Conservation (phyloP, 2,888 invertebrate genomes). For the Pherbina coryleti region DNA sequence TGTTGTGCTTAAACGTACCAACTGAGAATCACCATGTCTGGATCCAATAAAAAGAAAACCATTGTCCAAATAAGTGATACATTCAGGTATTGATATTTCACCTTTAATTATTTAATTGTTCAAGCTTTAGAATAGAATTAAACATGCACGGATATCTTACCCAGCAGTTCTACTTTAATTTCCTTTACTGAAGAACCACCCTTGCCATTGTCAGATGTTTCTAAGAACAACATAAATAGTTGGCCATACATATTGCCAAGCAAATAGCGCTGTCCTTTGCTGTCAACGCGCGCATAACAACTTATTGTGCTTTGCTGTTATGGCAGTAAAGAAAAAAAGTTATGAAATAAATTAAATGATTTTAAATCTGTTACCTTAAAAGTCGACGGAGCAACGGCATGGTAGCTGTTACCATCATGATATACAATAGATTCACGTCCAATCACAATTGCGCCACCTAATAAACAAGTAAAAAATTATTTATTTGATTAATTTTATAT, state of each 20-base stretch:
- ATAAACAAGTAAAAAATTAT: background rate
- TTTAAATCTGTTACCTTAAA: conserved; percentile 79
- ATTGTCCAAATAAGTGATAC: conserved; percentile 97
- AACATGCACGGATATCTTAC: conserved; percentile 65
- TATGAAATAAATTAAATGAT: background rate
- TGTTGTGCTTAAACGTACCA: conserved; percentile 88
- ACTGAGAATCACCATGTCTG: conserved; percentile 94
- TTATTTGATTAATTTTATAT: no score
- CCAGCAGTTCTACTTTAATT: conserved; percentile 91
- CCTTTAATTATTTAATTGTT: conserved; percentile 69
- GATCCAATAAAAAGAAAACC: conserved; percentile 98
- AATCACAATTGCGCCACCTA: conserved; percentile 92
- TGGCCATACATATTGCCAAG: conserved; percentile 96
- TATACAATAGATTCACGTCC: conserved; percentile 98
- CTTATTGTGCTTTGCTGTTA: conserved; percentile 89
- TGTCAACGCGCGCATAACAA: conserved; percentile 94
- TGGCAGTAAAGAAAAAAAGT: background rate
- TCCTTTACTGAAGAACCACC: conserved; percentile 86
- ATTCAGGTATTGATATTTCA: conserved; percentile 94
- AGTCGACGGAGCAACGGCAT: conserved; percentile 93
- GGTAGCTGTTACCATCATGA: conserved; percentile 91
- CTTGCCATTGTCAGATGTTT: conserved; percentile 83
- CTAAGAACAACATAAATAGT: conserved; percentile 94
- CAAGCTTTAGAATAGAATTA: background rate
- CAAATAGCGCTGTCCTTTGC: conserved; percentile 88